Percentiles rank a stretch among this genome's conserved stretches.
Conservation (phyloP, 2,113 vertebrate genomes). For the Dascyllus trimaculatus region DNA sequence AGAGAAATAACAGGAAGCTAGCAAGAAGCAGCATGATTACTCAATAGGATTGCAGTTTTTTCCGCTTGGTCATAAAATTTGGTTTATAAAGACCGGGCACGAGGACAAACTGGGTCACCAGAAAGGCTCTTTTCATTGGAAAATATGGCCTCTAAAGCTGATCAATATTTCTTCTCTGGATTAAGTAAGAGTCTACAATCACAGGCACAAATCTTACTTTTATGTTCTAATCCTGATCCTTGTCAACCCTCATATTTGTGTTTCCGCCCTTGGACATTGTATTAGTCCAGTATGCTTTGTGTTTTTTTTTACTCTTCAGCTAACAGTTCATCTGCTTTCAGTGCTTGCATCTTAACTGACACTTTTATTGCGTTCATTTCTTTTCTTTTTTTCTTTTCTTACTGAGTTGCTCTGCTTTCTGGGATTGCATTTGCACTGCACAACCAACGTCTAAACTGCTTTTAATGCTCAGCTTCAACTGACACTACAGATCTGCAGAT, state of each 20-base stretch:
- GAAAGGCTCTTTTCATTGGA: background rate
- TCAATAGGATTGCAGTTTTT: constrained; percentile 5
- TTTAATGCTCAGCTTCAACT: too few species aligned
- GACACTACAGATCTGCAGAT: too few species aligned
- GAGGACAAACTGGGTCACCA: background rate
- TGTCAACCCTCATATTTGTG: too few species aligned
- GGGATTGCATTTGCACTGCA: too few species aligned
- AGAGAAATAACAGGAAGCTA: constrained; percentile 9
- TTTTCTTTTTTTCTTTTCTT: too few species aligned
- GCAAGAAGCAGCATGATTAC: background rate
- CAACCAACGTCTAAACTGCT: too few species aligned
- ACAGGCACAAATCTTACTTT: too few species aligned
- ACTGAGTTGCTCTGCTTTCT: background rate
- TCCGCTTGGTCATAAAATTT: background rate
- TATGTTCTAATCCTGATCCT: too few species aligned
- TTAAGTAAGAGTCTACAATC: too few species aligned
- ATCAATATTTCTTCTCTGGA: too few species aligned
- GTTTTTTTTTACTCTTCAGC: background rate
- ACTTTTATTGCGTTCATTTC: background rate
- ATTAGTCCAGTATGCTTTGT: too few species aligned
- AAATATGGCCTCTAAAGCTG: background rate
- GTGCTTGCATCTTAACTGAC: background rate
- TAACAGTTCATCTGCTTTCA: background rate
- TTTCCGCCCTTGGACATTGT: too few species aligned
- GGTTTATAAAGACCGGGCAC: background rate